Percentiles rank a stretch among this genome's conserved stretches.
These are phyloP conservation scores for Hormaphis cornu DNA, from an alignment of 1,140 invertebrate species.

Conservation along the genomic window DNA sequence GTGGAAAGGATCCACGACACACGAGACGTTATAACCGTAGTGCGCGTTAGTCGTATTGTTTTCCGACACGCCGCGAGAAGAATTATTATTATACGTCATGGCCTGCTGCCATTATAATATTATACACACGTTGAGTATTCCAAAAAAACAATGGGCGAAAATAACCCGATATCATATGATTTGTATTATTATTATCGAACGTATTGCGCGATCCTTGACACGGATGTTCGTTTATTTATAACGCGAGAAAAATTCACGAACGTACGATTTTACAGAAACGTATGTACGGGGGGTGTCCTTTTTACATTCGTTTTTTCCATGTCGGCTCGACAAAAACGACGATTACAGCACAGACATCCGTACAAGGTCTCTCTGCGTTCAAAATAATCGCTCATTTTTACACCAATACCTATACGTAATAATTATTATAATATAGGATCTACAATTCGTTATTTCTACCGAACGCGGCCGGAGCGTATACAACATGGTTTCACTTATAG, in stretches of 20 bases:
- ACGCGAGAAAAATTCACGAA: background rate
- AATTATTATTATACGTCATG: background rate
- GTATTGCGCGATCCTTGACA: constrained; percentile 6
- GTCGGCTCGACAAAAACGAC: no score
- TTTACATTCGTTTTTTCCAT: background rate
- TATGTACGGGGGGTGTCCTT: background rate
- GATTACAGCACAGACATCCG: background rate
- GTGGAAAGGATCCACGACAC: no score
- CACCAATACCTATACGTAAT: no score
- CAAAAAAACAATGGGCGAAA: constrained; percentile 9
- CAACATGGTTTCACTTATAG: no score
- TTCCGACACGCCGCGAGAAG: background rate
- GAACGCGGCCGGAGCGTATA: no score
- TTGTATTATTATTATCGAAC: no score
- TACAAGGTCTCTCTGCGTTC: background rate
- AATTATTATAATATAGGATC: no score
- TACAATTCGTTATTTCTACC: no score
- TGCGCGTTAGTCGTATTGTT: no score
- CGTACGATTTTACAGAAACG: background rate
- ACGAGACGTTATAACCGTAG: no score
- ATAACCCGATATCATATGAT: background rate
- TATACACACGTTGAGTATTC: no score
- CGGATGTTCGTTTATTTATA: background rate
- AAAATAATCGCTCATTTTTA: no score
- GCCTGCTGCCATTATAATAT: background rate